phyloP scores from a whole-genome alignment of 2,888 invertebrate genomes.

The Lobophora halterata region DNA sequence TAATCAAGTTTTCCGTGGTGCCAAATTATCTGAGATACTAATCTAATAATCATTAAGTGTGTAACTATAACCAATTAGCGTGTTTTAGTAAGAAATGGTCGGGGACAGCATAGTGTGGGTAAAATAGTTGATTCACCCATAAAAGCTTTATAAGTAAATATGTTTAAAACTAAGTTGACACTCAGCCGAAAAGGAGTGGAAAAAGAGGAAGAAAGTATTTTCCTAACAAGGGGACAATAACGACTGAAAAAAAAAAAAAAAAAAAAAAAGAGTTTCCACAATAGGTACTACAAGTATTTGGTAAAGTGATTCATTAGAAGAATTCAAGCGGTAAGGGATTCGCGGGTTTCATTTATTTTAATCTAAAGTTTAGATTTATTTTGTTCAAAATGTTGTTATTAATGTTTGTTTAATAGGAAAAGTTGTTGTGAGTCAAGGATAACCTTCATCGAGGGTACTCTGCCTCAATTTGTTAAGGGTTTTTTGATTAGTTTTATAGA shows the following conservation, averaged over 20 bases:
- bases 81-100: too few relatives aligned
- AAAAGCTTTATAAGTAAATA: too few relatives aligned
- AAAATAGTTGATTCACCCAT: too few relatives aligned
- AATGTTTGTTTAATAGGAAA: constrained; percentile 33
- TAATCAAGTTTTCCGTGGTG: too few relatives aligned
- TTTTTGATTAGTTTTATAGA: constrained; percentile 14
- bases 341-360: constrained; percentile 31
- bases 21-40: too few relatives aligned
- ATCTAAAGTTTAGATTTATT: constrained; percentile 35
- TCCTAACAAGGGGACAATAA: too few relatives aligned
- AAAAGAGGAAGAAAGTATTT: too few relatives aligned
- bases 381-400: constrained; percentile 32
- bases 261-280: background rate
- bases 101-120: too few relatives aligned
- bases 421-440: constrained; percentile 31
- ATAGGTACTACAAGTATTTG: background rate
- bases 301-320: constrained; percentile 27
- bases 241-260: background rate
- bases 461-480: constrained; percentile 12
- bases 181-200: too few relatives aligned
- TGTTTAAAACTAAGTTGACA: too few relatives aligned
- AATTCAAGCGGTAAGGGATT: constrained; percentile 27
- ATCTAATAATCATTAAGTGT: too few relatives aligned
- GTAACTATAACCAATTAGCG: too few relatives aligned
- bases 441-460: constrained; percentile 22